Conservation (phyloP, 2,888 invertebrate species). For the Cylindroiulus punctatus region DNA sequence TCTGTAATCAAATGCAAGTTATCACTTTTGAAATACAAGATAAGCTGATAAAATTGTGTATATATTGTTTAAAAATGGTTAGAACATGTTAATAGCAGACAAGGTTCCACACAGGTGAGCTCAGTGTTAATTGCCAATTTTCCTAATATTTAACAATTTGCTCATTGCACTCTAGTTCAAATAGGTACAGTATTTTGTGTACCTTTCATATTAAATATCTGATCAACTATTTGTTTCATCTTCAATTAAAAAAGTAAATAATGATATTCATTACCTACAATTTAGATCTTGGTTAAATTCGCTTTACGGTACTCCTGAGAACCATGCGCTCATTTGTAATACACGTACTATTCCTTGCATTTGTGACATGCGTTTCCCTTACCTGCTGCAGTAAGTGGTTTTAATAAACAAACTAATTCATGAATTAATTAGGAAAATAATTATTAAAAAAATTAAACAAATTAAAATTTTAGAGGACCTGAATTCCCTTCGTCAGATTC, state of each 20-base stretch:
- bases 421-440: background rate
- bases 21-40: background rate
- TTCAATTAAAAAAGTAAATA: background rate
- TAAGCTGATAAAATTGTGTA: background rate
- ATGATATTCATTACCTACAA: no score
- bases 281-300: no score
- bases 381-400: background rate
- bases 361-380: background rate
- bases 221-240: background rate
- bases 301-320: no score
- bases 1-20: background rate
- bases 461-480: background rate
- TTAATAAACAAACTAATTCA: background rate
- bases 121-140: background rate
- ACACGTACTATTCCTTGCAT: constrained; percentile 11
- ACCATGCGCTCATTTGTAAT: background rate
- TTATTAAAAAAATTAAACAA: background rate
- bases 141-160: background rate
- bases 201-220: no score
- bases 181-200: no score
- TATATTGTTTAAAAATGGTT: background rate
- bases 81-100: background rate
- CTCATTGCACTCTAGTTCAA: no score
- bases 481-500: background rate
- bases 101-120: background rate